A percentile compares a stretch with the other conserved stretches of the same genome.
Conservation (phyloP, 1,140 invertebrate species). For the Eumaeus atala region DNA sequence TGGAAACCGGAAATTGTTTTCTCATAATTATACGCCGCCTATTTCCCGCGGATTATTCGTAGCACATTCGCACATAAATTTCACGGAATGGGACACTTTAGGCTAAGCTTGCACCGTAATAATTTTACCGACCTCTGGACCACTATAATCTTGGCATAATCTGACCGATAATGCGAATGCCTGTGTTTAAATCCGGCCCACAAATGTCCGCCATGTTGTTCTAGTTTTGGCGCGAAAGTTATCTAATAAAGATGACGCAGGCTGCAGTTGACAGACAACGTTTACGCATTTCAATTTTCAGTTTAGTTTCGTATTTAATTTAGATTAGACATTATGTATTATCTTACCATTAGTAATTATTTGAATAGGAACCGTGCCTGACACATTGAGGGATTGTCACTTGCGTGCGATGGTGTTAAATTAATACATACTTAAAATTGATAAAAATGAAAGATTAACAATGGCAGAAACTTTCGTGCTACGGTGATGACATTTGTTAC, state of each 20-base stretch:
- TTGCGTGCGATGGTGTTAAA: no score
- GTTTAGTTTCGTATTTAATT: constrained; percentile 6
- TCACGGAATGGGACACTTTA: constrained; percentile 62
- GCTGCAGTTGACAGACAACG: constrained; percentile 23
- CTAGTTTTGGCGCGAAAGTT: constrained; percentile 52
- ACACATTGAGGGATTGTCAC: no score
- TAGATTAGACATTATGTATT: neutral
- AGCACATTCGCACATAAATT: constrained; percentile 69
- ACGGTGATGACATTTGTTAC: no score
- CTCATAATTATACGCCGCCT: constrained; percentile 64
- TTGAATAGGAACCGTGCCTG: no score
- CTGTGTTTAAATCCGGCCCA: constrained; percentile 59
- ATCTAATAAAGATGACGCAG: constrained; percentile 51
- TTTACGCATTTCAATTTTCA: constrained; percentile 7
- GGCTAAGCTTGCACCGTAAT: constrained; percentile 65
- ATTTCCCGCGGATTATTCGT: constrained; percentile 49
- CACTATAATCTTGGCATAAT: constrained; percentile 71
- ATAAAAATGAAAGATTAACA: no score
- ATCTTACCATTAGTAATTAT: no score
- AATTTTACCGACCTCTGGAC: constrained; percentile 52
- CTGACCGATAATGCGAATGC: constrained; percentile 64
- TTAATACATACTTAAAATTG: no score
- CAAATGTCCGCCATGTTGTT: constrained; percentile 43
- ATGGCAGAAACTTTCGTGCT: no score
- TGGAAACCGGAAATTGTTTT: constrained; percentile 69